Conservation (phyloP, 2,113 vertebrate species). For the Stercorarius parasiticus region DNA sequence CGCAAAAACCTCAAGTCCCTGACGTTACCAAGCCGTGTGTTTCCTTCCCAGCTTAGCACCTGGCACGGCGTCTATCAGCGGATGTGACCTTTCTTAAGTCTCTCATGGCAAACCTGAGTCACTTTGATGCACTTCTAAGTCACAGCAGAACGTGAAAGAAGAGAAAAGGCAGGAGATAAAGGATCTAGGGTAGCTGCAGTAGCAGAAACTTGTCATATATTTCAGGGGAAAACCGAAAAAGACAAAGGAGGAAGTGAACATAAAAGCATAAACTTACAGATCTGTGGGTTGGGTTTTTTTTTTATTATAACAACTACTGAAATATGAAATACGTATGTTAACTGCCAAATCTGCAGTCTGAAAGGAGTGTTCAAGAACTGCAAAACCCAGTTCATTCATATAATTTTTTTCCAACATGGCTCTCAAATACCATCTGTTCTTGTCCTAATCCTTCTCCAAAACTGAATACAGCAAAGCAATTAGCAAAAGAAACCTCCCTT, state of each 20-base stretch:
- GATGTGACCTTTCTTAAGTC: not conserved
- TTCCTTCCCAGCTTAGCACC: not conserved
- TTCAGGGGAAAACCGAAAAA: not conserved
- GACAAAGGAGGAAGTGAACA: not conserved
- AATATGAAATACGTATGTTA: not conserved
- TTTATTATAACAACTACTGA: not conserved
- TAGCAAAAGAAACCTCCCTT: not conserved
- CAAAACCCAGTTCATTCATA: not conserved
- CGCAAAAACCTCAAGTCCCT: not conserved
- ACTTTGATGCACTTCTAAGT: not conserved
- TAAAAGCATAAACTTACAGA: not conserved
- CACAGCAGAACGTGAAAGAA: not conserved
- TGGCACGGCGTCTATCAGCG: rapidly evolving
- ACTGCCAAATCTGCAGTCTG: not conserved
- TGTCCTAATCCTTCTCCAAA: not conserved
- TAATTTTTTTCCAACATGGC: rapidly evolving
- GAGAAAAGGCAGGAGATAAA: not conserved
- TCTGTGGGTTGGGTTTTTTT: not conserved
- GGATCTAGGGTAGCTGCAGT: not conserved
- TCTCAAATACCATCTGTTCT: not conserved
- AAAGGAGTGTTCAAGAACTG: not conserved
- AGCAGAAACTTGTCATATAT: not conserved
- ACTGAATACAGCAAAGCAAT: not conserved
- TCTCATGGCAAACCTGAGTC: slow-evolving; percentile 22
- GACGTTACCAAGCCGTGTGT: not conserved